These are phyloP conservation scores for Zaprionus lineosus DNA, from an alignment of 2,888 invertebrate genomes.

Conservation along the genomic window DNA sequence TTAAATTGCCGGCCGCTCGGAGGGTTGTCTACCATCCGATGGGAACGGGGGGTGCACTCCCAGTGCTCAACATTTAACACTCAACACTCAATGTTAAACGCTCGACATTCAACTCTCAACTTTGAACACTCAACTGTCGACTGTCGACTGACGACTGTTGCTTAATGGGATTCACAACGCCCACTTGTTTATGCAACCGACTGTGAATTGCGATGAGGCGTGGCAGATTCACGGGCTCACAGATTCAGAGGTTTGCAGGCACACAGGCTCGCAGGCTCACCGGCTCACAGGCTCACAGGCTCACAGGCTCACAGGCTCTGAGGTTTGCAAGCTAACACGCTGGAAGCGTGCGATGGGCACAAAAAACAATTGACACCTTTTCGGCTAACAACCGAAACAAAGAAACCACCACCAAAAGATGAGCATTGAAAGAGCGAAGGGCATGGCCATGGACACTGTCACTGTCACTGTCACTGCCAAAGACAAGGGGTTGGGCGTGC, in stretches of 20 bases:
- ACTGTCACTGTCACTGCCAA: too few species aligned
- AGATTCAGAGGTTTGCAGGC: slow-evolving; percentile 25
- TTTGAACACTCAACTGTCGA: too few species aligned
- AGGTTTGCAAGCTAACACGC: too few species aligned
- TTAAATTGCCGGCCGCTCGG: slow-evolving; percentile 73
- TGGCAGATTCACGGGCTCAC: too few species aligned
- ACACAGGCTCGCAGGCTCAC: slow-evolving; percentile 32
- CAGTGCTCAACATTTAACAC: slow-evolving; percentile 10
- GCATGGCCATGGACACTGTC: too few species aligned
- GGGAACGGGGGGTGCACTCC: slow-evolving; percentile 7
- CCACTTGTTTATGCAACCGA: slow-evolving; percentile 80
- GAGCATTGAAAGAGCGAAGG: too few species aligned
- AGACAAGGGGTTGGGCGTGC: too few species aligned
- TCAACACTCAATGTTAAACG: too few species aligned
- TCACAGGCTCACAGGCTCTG: neutral
- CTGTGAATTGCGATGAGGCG: slow-evolving; percentile 70
- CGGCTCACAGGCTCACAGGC: slow-evolving; percentile 19
- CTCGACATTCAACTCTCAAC: slow-evolving; percentile 11
- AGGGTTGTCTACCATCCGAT: slow-evolving; percentile 30
- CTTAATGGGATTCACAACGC: slow-evolving; percentile 78
- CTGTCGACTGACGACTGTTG: slow-evolving; percentile 18
- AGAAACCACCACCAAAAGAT: slow-evolving; percentile 47
- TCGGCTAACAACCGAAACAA: slow-evolving; percentile 52
- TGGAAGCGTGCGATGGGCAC: slow-evolving; percentile 13
- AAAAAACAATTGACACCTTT: slow-evolving; percentile 73